A percentile compares a stretch with the other conserved stretches of the same genome.
phyloP scores from a whole-genome alignment of 2,888 invertebrate genomes.

The Catocala fraxini region DNA sequence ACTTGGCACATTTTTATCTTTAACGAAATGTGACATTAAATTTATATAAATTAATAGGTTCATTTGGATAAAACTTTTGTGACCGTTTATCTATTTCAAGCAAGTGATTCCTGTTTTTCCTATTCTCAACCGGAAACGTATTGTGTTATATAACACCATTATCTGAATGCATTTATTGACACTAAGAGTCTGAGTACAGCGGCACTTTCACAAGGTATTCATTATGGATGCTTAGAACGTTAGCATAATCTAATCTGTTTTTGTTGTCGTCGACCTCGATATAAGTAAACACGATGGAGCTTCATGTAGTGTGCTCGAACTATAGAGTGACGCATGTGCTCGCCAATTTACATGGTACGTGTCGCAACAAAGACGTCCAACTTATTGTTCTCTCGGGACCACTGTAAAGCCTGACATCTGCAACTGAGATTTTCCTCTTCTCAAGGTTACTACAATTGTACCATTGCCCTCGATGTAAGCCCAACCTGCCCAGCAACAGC shows the following conservation, averaged over 20 bases:
- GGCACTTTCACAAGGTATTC: constrained; percentile 31
- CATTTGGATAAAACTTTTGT: neutral
- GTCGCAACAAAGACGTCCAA: constrained; percentile 66
- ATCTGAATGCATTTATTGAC: constrained; percentile 24
- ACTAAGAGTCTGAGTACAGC: constrained; percentile 27
- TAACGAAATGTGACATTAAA: constrained; percentile 3
- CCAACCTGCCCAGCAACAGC: constrained; percentile 58
- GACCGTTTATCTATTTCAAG: neutral
- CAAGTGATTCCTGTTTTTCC: neutral
- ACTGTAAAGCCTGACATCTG: constrained; percentile 58
- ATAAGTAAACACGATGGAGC: constrained; percentile 53
- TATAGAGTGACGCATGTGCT: constrained; percentile 63
- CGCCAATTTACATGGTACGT: constrained; percentile 68
- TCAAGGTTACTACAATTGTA: constrained; percentile 64
- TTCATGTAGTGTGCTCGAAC: constrained; percentile 34
- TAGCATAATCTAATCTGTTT: constrained; percentile 57
- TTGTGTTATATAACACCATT: constrained; percentile 18
- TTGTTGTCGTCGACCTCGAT: constrained; percentile 57
- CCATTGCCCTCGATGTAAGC: constrained; percentile 47
- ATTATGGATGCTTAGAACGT: constrained; percentile 30
- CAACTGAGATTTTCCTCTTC: constrained; percentile 61
- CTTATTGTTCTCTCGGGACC: constrained; percentile 70
- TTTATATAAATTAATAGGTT: constrained; percentile 3
- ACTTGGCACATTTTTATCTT: neutral
- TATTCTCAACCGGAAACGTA: constrained; percentile 6